phyloP scores from a whole-genome alignment of 2,888 invertebrate genomes.

The Brenthis ino region DNA sequence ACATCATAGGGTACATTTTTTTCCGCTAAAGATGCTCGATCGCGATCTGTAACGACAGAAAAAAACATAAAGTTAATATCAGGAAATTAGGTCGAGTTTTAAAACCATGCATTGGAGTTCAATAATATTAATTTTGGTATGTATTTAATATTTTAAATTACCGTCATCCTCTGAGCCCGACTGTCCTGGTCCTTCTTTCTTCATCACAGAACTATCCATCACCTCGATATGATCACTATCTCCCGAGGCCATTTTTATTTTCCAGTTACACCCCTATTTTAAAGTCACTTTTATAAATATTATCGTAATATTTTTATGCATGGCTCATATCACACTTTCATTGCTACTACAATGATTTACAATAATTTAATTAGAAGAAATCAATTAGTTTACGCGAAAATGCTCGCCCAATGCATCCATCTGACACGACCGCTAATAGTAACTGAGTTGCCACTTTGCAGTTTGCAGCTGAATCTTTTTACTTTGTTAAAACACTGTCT shows the following conservation, averaged over 20 bases:
- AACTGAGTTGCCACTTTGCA: constrained; percentile 61
- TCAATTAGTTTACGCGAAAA: constrained; percentile 79
- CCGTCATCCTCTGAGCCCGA: constrained; percentile 84
- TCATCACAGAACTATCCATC: constrained; percentile 85
- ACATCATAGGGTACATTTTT: constrained; percentile 84
- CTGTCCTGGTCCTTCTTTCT: constrained; percentile 83
- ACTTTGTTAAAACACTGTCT: constrained; percentile 9
- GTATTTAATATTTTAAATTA: constrained; percentile 52
- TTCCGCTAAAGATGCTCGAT: constrained; percentile 83
- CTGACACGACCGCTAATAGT: constrained; percentile 77
- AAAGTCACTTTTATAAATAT: constrained; percentile 62
- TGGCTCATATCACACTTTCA: constrained; percentile 75
- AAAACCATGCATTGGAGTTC: constrained; percentile 12
- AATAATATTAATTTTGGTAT: not conserved
- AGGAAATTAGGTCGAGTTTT: constrained; percentile 48
- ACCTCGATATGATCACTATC: constrained; percentile 91
- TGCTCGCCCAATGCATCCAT: constrained; percentile 72
- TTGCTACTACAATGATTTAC: constrained; percentile 73
- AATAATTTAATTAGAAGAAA: constrained; percentile 80
- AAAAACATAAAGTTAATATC: constrained; percentile 52
- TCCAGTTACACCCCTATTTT: constrained; percentile 75
- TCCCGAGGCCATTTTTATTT: constrained; percentile 90
- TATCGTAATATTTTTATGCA: constrained; percentile 70
- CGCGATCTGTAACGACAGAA: constrained; percentile 80
- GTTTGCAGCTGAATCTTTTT: constrained; percentile 28